Percentiles rank a stretch among this genome's conserved stretches.
Evolutionary conservation across 2,888 invertebrate genomes (phyloP).

Genomic region (Stegophylla sp.): DNA sequence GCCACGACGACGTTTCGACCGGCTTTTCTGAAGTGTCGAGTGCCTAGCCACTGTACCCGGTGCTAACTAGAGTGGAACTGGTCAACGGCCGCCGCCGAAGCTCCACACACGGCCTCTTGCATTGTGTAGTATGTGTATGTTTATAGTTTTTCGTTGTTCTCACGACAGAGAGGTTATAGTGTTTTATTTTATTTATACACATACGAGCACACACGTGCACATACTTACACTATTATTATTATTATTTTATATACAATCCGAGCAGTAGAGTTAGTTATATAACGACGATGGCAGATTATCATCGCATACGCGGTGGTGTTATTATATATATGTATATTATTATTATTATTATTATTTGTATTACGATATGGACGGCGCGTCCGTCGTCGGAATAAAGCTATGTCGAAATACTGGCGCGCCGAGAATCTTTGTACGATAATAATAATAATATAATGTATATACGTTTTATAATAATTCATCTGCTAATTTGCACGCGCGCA

Average conservation of each 20-base stretch:
- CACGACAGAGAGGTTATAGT: neutral
- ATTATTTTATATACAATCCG: slow-evolving; percentile 4
- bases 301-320: neutral
- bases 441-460: too few species aligned
- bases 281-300: neutral
- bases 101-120: neutral
- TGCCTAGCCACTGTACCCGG: neutral
- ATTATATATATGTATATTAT: too few species aligned
- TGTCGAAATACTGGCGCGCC: neutral
- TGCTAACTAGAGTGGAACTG: slow-evolving; percentile 46
- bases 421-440: too few species aligned
- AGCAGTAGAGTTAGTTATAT: neutral
- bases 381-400: neutral
- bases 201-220: neutral
- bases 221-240: neutral
- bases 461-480: neutral
- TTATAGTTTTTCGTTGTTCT: slow-evolving; percentile 15
- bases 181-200: neutral
- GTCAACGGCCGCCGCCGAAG: slow-evolving; percentile 11
- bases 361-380: neutral
- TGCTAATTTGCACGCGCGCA: neutral
- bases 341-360: too few species aligned
- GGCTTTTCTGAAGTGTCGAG: neutral
- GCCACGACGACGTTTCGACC: neutral
- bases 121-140: too few species aligned